These are phyloP conservation scores for Platycheirus rosarum DNA, from an alignment of 2,888 invertebrate species.

Conservation along the genomic window DNA sequence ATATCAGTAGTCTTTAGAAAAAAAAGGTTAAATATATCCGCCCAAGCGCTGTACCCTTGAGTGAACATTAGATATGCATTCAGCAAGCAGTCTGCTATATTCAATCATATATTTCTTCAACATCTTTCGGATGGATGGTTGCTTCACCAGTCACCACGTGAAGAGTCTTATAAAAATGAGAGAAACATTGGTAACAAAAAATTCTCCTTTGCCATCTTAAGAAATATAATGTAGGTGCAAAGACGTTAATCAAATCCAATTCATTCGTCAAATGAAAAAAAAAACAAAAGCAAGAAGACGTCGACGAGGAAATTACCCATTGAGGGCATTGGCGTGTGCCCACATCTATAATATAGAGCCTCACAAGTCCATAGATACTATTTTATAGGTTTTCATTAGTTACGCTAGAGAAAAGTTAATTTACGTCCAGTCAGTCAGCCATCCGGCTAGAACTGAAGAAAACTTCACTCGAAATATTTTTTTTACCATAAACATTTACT, in stretches of 20 bases:
- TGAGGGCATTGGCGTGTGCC: constrained; percentile 68
- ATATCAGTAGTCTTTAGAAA: constrained; percentile 1
- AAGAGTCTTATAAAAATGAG: constrained; percentile 17
- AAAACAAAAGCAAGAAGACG: neutral
- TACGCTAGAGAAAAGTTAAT: constrained; percentile 61
- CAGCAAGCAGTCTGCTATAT: constrained; percentile 43
- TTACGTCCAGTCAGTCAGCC: constrained; percentile 46
- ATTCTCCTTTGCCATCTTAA: neutral
- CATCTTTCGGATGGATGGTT: constrained; percentile 7
- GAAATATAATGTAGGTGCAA: constrained; percentile 36
- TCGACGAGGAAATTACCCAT: constrained; percentile 27
- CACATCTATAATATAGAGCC: constrained; percentile 59
- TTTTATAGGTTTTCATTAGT: constrained; percentile 70
- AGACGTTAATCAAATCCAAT: constrained; percentile 58
- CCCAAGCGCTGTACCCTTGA: constrained; percentile 46
- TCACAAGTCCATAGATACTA: constrained; percentile 34
- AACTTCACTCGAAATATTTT: constrained; percentile 66
- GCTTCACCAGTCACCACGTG: constrained; percentile 2
- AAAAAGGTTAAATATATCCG: constrained; percentile 32
- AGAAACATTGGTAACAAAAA: no score
- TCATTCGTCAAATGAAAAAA: constrained; percentile 26
- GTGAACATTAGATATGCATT: constrained; percentile 57
- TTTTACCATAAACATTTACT: neutral
- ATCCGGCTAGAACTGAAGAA: constrained; percentile 42
- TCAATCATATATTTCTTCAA: constrained; percentile 16